These are phyloP conservation scores for Hirundichthys speculiger DNA, from an alignment of 2,113 vertebrate genomes.

Conservation along the genomic window DNA sequence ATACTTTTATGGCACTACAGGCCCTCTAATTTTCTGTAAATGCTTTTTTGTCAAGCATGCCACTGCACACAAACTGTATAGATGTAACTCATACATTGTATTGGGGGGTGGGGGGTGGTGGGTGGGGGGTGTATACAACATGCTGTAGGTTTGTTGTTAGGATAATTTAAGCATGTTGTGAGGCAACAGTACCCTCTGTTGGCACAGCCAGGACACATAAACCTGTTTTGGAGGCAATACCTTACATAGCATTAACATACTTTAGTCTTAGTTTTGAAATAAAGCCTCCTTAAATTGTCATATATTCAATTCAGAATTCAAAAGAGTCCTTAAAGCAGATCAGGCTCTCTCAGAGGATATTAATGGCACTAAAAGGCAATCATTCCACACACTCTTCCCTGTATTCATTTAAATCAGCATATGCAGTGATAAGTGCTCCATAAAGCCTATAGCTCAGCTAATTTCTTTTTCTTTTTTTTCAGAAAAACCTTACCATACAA, in stretches of 20 bases:
- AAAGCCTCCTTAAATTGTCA: constrained; percentile 48
- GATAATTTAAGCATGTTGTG: constrained; percentile 60
- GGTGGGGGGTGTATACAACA: no score
- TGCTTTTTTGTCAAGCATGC: not conserved
- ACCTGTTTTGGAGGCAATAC: constrained; percentile 13
- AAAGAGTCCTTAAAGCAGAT: constrained; percentile 52
- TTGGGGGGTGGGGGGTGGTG: not conserved
- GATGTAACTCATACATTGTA: constrained; percentile 11
- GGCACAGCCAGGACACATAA: constrained; percentile 50
- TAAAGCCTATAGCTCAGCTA: constrained; percentile 2
- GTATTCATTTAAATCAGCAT: constrained; percentile 39
- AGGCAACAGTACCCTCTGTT: constrained; percentile 82
- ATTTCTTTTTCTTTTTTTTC: not conserved
- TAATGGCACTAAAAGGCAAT: constrained; percentile 62
- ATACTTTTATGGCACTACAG: not conserved
- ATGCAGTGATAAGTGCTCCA: constrained; percentile 31
- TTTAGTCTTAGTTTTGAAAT: constrained; percentile 45
- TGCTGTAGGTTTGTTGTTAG: constrained; percentile 58
- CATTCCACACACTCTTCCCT: constrained; percentile 33
- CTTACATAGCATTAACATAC: constrained; percentile 2
- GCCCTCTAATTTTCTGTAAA: not conserved
- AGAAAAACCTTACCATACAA: not conserved
- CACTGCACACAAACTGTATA: not conserved
- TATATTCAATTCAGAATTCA: constrained; percentile 33
- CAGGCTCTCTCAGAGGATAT: constrained; percentile 54